Evolutionary conservation across 2,888 invertebrate species (phyloP).

Genomic region (Tipula lateralis): DNA sequence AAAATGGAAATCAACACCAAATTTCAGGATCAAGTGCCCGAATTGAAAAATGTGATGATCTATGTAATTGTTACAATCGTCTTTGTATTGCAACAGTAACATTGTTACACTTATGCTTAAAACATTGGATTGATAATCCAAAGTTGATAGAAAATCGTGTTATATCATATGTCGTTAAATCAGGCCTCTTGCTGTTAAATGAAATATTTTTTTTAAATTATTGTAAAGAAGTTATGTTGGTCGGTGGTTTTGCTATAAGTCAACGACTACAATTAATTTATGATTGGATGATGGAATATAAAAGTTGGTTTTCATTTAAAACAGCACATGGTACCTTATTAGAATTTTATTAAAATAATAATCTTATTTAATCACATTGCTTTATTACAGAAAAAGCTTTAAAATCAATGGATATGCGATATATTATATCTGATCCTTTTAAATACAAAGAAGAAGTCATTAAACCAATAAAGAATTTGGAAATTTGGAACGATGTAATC

Average conservation of each 20-base stretch:
- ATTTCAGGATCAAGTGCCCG: too few species aligned
- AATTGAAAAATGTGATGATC: neutral
- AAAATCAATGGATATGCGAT: neutral
- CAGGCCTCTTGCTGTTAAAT: conserved; percentile 32
- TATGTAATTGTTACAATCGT: conserved; percentile 35
- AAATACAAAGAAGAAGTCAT: neutral
- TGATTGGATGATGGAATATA: conserved; percentile 34
- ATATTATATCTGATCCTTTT: neutral
- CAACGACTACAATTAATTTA: conserved; percentile 34
- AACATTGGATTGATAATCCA: conserved; percentile 34
- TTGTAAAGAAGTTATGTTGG: conserved; percentile 32
- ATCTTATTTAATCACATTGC: neutral
- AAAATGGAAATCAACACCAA: neutral
- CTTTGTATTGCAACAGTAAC: conserved; percentile 33
- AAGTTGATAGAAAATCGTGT: conserved; percentile 34
- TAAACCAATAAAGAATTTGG: neutral
- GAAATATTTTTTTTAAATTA: conserved; percentile 33
- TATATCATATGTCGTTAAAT: conserved; percentile 31
- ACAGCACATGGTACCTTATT: conserved; percentile 33
- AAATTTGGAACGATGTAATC: neutral
- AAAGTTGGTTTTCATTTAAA: conserved; percentile 33
- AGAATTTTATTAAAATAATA: too few species aligned
- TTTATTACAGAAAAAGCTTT: conserved; percentile 26
- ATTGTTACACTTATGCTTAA: conserved; percentile 34
- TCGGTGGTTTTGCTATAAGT: conserved; percentile 34